These are phyloP conservation scores for Perca fluviatilis DNA, from an alignment of 2,113 vertebrate species.

Conservation along the genomic window DNA sequence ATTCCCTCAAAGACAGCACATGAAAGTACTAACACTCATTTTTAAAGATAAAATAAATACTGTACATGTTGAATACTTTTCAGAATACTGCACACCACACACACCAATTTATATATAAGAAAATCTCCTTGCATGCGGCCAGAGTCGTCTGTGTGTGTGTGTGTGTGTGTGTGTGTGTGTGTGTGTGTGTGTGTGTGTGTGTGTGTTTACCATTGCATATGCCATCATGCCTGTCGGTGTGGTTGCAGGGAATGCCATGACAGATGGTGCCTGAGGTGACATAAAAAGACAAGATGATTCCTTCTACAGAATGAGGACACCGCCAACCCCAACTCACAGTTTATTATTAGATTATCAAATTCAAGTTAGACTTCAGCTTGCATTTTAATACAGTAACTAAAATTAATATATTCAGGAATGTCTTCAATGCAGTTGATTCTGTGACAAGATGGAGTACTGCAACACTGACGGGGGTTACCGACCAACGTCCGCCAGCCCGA, in stretches of 20 bases:
- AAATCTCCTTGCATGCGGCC: not conserved
- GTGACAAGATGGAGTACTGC: too few relatives aligned
- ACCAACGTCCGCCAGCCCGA: too few relatives aligned
- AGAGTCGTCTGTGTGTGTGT: not conserved
- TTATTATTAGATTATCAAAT: not conserved
- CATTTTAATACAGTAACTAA: not conserved
- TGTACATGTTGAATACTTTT: not conserved
- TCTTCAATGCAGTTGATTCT: too few relatives aligned
- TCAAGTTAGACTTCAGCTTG: not conserved
- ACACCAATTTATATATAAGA: not conserved
- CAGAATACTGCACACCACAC: too few relatives aligned
- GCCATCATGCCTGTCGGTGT: slow-evolving; percentile 96
- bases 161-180: not conserved
- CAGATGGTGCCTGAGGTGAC: slow-evolving; percentile 90
- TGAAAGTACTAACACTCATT: not conserved
- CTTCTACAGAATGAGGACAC: slow-evolving; percentile 47
- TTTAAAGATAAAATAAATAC: not conserved
- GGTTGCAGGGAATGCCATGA: slow-evolving; percentile 96
- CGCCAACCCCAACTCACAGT: not conserved
- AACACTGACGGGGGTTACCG: too few relatives aligned
- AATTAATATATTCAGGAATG: not conserved
- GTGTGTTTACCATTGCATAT: slow-evolving; percentile 92
- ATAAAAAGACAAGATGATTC: slow-evolving; percentile 45
- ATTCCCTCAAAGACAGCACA: too few relatives aligned
- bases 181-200: slow-evolving; percentile 4